A percentile compares a stretch with the other conserved stretches of the same genome.
Conservation (phyloP, 2,113 vertebrate species). For the Probosciger aterrimus region DNA sequence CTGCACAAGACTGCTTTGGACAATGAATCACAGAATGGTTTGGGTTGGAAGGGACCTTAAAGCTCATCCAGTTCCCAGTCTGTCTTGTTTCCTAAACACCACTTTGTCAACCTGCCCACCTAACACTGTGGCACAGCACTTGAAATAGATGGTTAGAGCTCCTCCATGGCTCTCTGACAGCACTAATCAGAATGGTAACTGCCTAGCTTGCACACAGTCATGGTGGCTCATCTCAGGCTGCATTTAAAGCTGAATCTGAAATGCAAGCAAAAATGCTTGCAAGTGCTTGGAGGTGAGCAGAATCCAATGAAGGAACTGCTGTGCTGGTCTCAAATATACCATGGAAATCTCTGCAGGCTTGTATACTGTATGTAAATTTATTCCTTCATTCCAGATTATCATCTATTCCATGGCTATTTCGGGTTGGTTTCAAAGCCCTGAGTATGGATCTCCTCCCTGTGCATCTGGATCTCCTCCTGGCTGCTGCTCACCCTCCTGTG, state of each 20-base stretch:
- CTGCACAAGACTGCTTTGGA: not conserved
- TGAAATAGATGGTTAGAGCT: not conserved
- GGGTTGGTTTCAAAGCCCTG: not conserved
- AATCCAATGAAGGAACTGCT: not conserved
- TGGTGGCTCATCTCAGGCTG: not conserved
- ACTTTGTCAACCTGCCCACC: not conserved
- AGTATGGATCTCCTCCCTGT: not conserved
- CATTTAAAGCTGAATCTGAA: not conserved
- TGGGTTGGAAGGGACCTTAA: not conserved
- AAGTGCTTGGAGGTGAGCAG: not conserved
- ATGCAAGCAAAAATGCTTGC: not conserved
- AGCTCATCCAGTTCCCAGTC: not conserved
- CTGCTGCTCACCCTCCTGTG: not conserved
- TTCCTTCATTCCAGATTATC: not conserved
- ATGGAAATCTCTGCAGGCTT: not conserved
- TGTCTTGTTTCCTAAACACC: fast-evolving
- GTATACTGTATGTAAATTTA: not conserved
- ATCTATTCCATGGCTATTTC: not conserved
- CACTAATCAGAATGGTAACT: not conserved
- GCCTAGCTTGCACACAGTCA: not conserved
- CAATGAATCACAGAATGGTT: not conserved
- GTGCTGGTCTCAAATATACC: not conserved
- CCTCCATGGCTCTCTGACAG: not conserved
- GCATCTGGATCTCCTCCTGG: not conserved
- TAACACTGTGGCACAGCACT: not conserved